Evolutionary conservation across 1,140 invertebrate genomes (phyloP).

Genomic region (Rhagoletis pomonella): DNA sequence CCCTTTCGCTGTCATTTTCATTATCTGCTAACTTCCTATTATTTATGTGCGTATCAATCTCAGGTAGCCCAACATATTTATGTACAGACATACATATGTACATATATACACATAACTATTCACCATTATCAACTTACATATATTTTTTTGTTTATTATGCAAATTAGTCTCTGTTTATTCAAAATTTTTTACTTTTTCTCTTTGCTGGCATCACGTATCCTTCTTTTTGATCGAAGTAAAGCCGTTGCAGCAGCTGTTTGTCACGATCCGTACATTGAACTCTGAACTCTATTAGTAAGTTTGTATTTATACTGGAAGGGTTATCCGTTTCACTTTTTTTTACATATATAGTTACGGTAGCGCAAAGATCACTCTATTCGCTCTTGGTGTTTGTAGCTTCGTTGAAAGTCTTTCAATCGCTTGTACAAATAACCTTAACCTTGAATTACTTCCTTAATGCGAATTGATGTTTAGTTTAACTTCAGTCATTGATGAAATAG

Average conservation of each 20-base stretch:
- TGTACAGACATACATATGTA: not conserved
- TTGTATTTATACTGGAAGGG: not conserved
- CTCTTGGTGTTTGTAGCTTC: not conserved
- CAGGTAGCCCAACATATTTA: not conserved
- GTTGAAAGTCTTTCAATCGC: not conserved
- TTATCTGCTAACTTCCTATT: constrained; percentile 40
- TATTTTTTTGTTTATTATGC: constrained; percentile 6
- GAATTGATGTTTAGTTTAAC: not conserved
- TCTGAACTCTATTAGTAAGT: constrained; percentile 36
- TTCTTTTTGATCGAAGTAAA: not conserved
- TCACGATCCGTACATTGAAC: constrained; percentile 38
- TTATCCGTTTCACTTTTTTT: not conserved
- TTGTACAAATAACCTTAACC: constrained; percentile 20
- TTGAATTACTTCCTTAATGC: not conserved
- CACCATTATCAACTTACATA: not conserved
- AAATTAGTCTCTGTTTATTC: constrained; percentile 25
- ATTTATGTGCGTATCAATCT: constrained; percentile 37
- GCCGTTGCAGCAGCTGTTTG: constrained; percentile 40
- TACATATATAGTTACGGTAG: not conserved
- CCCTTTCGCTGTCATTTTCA: constrained; percentile 13
- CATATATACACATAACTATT: not conserved
- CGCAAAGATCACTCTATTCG: not conserved
- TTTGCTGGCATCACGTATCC: not conserved
- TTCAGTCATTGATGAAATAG: not conserved
- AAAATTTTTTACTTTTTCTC: not conserved